Conservation (phyloP, 2,113 vertebrate species). For the Nansenia antarctica region DNA sequence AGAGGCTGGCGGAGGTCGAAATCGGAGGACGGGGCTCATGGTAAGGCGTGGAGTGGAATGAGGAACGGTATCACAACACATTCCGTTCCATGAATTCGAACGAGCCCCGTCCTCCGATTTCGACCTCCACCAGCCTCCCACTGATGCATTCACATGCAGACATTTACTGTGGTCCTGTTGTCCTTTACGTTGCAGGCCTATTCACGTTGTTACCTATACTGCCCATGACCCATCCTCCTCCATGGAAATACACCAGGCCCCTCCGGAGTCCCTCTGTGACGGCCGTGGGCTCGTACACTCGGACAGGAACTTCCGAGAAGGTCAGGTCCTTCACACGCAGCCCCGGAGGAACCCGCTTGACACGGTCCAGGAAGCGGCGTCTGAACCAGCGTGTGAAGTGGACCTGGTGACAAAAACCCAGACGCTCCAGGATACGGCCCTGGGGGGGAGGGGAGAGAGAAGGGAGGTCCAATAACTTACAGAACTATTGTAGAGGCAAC, state of each 20-base stretch:
- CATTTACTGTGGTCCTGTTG: too few relatives aligned
- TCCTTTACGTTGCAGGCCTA: too few relatives aligned
- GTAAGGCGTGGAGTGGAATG: not conserved
- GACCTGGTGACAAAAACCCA: constrained; percentile 76
- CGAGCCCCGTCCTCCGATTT: too few relatives aligned
- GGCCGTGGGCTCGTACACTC: constrained; percentile 77
- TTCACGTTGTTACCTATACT: constrained; percentile 80
- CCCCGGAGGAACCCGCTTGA: constrained; percentile 40
- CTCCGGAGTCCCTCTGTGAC: constrained; percentile 54
- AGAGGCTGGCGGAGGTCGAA: too few relatives aligned
- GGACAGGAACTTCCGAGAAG: constrained; percentile 77
- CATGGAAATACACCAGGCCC: constrained; percentile 83
- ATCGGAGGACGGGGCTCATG: not conserved
- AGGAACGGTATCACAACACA: not conserved
- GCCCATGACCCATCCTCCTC: constrained; percentile 79
- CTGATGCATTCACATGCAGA: too few relatives aligned
- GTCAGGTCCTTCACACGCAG: constrained; percentile 73
- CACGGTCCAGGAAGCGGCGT: constrained; percentile 29
- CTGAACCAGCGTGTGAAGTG: constrained; percentile 69
- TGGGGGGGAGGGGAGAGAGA: constrained; percentile 44
- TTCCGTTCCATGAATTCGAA: too few relatives aligned
- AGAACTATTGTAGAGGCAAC: too few relatives aligned
- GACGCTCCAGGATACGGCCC: constrained; percentile 79
- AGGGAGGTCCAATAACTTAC: not conserved
- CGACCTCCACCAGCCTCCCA: too few relatives aligned